Percentiles rank a stretch among this genome's conserved stretches.
Evolutionary conservation across 2,113 vertebrate species (phyloP).

Genomic region (Cynoglossus semilaevis): DNA sequence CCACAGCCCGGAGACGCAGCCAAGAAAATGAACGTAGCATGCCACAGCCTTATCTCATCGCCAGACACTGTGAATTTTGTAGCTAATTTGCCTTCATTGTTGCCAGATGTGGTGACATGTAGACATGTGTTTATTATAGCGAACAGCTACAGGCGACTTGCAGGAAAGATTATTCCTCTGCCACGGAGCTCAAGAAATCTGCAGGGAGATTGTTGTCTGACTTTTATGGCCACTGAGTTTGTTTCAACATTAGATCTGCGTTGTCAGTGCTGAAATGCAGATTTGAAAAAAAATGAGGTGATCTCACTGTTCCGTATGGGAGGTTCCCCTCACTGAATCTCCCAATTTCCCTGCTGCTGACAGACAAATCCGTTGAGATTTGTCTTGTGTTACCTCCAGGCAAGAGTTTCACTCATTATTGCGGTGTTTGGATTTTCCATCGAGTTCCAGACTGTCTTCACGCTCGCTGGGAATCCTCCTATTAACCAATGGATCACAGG

Average conservation of each 20-base stretch:
- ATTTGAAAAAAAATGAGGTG: constrained; percentile 38
- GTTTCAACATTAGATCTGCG: constrained; percentile 31
- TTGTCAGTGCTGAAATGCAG: constrained; percentile 31
- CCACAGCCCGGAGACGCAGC: constrained; percentile 53
- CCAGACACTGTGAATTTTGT: constrained; percentile 78
- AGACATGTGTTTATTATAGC: constrained; percentile 74
- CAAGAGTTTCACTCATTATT: constrained; percentile 9
- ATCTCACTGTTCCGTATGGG: constrained; percentile 9
- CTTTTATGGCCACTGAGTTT: constrained; percentile 30
- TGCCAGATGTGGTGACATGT: constrained; percentile 83
- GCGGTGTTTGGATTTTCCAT: constrained; percentile 3
- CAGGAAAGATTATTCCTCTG: constrained; percentile 50
- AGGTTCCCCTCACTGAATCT: constrained; percentile 29
- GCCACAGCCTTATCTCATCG: constrained; percentile 75
- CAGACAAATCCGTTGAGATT: constrained; percentile 32
- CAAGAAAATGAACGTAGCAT: constrained; percentile 75
- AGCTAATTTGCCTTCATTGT: constrained; percentile 81
- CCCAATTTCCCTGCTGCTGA: constrained; percentile 14
- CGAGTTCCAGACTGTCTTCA: constrained; percentile 20
- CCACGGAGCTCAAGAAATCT: constrained; percentile 50
- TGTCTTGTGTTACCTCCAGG: constrained; percentile 12
- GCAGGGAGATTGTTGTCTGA: constrained; percentile 35
- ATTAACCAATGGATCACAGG: constrained; percentile 11
- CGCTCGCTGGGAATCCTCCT: constrained; percentile 26
- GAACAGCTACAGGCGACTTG: constrained; percentile 55